phyloP scores from a whole-genome alignment of 2,113 vertebrate genomes.

The Heloderma charlesbogerti region DNA sequence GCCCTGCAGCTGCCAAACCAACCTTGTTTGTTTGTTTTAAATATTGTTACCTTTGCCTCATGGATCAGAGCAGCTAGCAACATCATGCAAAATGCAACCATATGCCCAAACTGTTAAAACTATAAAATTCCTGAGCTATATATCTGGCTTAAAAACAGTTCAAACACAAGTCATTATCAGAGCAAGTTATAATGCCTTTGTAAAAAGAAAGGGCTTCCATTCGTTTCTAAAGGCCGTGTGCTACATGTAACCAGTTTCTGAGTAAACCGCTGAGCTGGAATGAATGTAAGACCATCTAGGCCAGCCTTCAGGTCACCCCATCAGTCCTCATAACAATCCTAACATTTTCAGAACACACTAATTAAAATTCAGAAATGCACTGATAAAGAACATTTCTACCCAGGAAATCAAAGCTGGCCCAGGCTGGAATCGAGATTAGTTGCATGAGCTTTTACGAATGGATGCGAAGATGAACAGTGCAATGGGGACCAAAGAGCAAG shows the following conservation, averaged over 20 bases:
- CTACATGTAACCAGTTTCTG: background rate
- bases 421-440: background rate
- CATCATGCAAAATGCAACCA: background rate
- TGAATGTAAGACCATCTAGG: background rate
- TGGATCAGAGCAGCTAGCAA: background rate
- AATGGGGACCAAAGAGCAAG: too few relatives aligned
- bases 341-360: background rate
- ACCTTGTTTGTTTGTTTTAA: background rate
- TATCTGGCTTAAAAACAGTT: background rate
- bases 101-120: background rate
- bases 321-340: too few relatives aligned
- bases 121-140: background rate
- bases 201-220: background rate
- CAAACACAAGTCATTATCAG: background rate
- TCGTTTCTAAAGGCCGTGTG: background rate
- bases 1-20: background rate
- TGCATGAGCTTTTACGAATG: background rate
- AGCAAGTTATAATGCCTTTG: background rate
- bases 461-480: background rate
- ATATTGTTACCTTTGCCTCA: background rate
- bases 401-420: background rate
- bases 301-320: background rate
- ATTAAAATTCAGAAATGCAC: background rate
- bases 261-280: background rate
- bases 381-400: background rate